A percentile compares a stretch with the other conserved stretches of the same genome.
Evolutionary conservation across 2,888 invertebrate genomes (phyloP).

Genomic region (Chirona hameri): DNA sequence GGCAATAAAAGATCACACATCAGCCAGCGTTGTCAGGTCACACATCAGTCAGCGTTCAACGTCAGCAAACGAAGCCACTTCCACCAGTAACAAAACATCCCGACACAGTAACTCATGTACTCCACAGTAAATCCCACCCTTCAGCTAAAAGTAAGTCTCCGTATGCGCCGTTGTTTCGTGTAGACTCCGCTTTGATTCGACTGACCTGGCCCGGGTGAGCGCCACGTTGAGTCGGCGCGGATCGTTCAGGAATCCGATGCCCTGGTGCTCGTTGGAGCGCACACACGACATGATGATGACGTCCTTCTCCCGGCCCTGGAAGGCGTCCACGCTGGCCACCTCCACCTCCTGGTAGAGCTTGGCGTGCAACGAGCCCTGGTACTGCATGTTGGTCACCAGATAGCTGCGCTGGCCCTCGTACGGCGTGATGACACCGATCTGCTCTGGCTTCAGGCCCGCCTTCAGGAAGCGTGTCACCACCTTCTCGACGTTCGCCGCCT

Average conservation of each 20-base stretch:
- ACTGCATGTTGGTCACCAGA: constrained; percentile 97
- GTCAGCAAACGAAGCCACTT: too few relatives aligned
- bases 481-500: constrained; percentile 98
- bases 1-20: too few relatives aligned
- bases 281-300: constrained; percentile 98
- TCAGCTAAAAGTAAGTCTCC: too few relatives aligned
- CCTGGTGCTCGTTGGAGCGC: constrained; percentile 92
- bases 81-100: too few relatives aligned
- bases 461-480: constrained; percentile 91
- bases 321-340: constrained; percentile 98
- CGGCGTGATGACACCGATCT: constrained; percentile 98
- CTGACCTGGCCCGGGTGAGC: constrained; percentile 71
- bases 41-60: too few relatives aligned
- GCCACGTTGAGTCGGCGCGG: constrained; percentile 97
- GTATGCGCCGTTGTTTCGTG: too few relatives aligned
- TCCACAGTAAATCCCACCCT: too few relatives aligned
- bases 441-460: constrained; percentile 93
- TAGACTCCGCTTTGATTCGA: too few relatives aligned
- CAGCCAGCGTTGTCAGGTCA: too few relatives aligned
- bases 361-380: constrained; percentile 92
- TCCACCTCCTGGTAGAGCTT: constrained; percentile 98
- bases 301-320: constrained; percentile 98
- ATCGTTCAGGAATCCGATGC: constrained; percentile 97
- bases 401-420: constrained; percentile 98
- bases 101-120: too few relatives aligned